Conservation (phyloP, 1,140 invertebrate genomes). For the Bombus superbus region DNA sequence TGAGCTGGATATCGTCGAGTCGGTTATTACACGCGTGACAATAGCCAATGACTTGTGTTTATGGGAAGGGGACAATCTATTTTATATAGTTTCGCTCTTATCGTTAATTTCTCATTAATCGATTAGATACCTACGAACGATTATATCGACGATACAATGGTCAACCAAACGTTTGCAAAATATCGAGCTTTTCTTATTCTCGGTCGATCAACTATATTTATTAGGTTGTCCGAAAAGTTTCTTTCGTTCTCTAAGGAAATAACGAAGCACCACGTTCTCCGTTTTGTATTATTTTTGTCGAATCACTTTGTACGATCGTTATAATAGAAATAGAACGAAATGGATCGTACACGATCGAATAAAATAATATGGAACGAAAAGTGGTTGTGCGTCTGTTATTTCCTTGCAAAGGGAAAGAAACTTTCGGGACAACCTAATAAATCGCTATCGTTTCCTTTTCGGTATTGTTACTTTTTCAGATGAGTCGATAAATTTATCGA, state of each 20-base stretch:
- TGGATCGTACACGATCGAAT: no score
- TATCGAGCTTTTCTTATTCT: neutral
- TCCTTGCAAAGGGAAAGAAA: no score
- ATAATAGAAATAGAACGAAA: no score
- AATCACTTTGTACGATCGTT: no score
- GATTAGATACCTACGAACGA: conserved; percentile 9
- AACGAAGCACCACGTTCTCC: no score
- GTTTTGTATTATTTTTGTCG: no score
- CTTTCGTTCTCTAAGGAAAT: no score
- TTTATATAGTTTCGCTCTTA: neutral
- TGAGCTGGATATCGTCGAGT: no score
- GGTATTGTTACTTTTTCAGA: neutral
- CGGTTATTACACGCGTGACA: neutral
- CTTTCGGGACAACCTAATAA: no score
- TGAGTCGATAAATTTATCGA: conserved; percentile 2
- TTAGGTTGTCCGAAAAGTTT: no score
- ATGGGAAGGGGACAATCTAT: neutral
- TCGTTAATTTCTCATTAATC: conserved; percentile 4
- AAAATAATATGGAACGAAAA: no score
- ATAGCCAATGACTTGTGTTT: neutral
- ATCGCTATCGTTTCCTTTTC: neutral
- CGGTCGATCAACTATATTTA: neutral
- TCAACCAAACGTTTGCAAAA: neutral
- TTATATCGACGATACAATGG: neutral
- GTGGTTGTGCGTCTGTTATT: no score